Evolutionary conservation across 2,888 invertebrate species (phyloP).

Genomic region (Caenorhabditis sp.): DNA sequence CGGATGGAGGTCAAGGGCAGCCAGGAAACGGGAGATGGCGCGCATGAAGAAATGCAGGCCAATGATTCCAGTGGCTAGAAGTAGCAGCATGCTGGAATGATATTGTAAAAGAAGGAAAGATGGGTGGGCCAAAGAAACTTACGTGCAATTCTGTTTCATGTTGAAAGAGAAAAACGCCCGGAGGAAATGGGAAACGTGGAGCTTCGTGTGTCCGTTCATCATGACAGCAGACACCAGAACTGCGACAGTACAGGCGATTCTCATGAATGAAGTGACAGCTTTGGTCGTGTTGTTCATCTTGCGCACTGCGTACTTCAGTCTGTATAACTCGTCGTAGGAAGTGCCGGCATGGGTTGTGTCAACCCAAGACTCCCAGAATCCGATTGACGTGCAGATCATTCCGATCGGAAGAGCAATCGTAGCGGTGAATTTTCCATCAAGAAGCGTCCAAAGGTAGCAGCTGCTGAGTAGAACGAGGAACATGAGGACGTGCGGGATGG

Average conservation of each 20-base stretch:
- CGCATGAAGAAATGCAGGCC: slow-evolving; percentile 74
- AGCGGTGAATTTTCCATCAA: slow-evolving; percentile 65
- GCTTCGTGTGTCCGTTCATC: slow-evolving; percentile 52
- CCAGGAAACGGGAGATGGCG: slow-evolving; percentile 75
- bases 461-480: slow-evolving; percentile 61
- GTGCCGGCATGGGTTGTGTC: slow-evolving; percentile 74
- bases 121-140: background rate
- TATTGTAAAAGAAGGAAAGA: background rate
- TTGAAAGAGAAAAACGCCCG: slow-evolving; percentile 51
- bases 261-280: slow-evolving; percentile 53
- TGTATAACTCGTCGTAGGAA: slow-evolving; percentile 73
- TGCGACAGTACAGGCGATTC: slow-evolving; percentile 59
- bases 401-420: slow-evolving; percentile 71
- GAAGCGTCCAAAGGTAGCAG: slow-evolving; percentile 67
- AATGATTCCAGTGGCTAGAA: slow-evolving; percentile 67
- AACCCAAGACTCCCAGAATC: slow-evolving; percentile 81
- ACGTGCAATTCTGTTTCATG: slow-evolving; percentile 54
- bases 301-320: slow-evolving; percentile 79
- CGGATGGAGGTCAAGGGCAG: slow-evolving; percentile 75
- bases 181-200: slow-evolving; percentile 42
- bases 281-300: slow-evolving; percentile 76
- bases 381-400: slow-evolving; percentile 73
- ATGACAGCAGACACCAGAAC: slow-evolving; percentile 56
- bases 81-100: slow-evolving; percentile 66
- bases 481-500: slow-evolving; percentile 64